phyloP scores from a whole-genome alignment of 2,113 vertebrate species.

The Cisticola juncidis region DNA sequence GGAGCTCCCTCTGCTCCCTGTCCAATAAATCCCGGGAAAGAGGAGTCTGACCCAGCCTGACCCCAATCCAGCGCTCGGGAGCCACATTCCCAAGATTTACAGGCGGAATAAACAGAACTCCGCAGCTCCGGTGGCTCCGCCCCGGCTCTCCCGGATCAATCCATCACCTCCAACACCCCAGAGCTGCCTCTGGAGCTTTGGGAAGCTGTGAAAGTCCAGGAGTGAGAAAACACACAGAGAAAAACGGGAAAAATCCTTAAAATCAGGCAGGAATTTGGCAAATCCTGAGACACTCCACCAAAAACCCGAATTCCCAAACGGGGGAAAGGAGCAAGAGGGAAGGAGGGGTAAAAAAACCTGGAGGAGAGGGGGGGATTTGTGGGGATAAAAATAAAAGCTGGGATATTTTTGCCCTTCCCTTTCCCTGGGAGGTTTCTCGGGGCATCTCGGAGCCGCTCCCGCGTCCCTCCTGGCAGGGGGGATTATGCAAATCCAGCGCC shows the following conservation, averaged over 20 bases:
- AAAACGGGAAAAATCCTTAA: accelerated
- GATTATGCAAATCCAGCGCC: slow-evolving; percentile 78
- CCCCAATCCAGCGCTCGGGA: accelerated
- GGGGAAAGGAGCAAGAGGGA: background rate
- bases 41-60: background rate
- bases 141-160: accelerated
- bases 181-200: accelerated
- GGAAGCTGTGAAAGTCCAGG: accelerated
- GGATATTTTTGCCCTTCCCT: background rate
- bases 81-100: background rate
- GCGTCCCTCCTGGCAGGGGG: background rate
- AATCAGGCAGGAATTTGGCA: background rate
- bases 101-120: background rate
- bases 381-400: slow-evolving; percentile 21
- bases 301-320: background rate
- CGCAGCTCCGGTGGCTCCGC: background rate
- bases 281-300: accelerated
- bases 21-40: background rate
- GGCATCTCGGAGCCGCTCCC: background rate
- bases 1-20: background rate
- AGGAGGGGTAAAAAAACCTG: background rate
- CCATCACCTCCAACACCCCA: background rate
- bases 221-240: accelerated
- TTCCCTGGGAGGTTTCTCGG: background rate
- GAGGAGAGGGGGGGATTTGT: background rate